Evolutionary conservation across 2,797 vertebrate genomes (phyloP), one percentile per base, ranked within the genome.

Genomic region (Melanotaenia trifasciata): DNA sequence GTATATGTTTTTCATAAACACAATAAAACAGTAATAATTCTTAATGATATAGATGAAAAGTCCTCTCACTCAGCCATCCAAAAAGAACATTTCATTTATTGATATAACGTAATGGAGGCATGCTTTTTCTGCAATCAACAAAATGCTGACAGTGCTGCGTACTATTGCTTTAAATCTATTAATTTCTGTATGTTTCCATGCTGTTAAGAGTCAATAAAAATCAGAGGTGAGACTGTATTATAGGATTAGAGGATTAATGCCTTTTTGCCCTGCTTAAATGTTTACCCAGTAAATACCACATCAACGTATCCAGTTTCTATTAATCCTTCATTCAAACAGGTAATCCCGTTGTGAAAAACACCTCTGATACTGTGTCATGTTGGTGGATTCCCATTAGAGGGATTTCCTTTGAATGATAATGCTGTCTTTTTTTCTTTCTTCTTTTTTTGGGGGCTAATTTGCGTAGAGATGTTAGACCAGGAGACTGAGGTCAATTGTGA

Each of bases 221-320:
- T 64, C 60, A 18, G 47, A 75, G 64, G 57, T 75, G 58, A 81
- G 60, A 64, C 53, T 68, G 58, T 78, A 33, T 86, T 70, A 83
- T 33, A 59, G 78, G 84, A 84, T 90, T 88, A 85, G 43, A 58
- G 71, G 81, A 86, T 86, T 87, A 81, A 57, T 75, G 47, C 40
- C 58, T 51, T 43, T 86, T 81, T 64, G 65, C 57, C 59, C 28
- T 47, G 18, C n/a, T 77, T 79, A 68, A 78, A 61, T 77, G 63
- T 83, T 76, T 74, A 69, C 24, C 54, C 69, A 59, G 76, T 84
- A 78, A 76, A 80, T 71, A 56, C 26, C 43, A 45, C 71, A 79
- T 67, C n/a, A 64, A 67, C 60, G 65, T 47, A 74, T 86, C 32
- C 28, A 4, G 43, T 78, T 76, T 84, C 61, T 64, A 70, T 79